Evolutionary conservation across 1,140 invertebrate species (phyloP), one percentile per base, ranked within the genome.

Genomic region (Trypoxylus dichotomus): DNA sequence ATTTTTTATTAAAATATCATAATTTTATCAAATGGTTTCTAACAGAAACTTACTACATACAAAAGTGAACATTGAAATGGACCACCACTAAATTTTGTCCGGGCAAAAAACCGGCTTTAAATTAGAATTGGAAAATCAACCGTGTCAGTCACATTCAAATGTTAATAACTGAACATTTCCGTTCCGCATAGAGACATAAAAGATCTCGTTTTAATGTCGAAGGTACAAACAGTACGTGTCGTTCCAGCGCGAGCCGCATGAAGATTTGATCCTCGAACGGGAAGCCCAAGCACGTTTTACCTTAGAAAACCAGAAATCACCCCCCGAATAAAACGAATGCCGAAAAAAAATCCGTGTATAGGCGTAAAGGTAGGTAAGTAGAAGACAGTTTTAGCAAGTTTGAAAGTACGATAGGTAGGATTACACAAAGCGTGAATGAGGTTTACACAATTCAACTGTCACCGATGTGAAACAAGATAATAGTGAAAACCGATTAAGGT

Each of bases 161-260:
- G 47, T 19, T 54, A 54, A 54, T 54, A 54, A 54, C 47, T 5
- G 6, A 54, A 54, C 47, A 19, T 5, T 54, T 54, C 47, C 47
- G 15, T 54, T 54, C 47, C 47, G 6, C 15, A 54, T 54, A n/a
- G 15, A 19, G 47, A 54, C 47, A 54, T 54, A 54, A 54, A 54
- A 15, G 47, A 54, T 54, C 47, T 43, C 42, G 42, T 43, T 43
- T 43, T 43, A 43, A 43, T 43, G 47, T 54, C 47, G 47, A 54
- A 54, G 47, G 47, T 54, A 54, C 19, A 54, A 54, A 54, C 47
- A 54, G 47, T 54, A 54, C 47, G 47, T 54, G 47, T 54, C 47
- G 47, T 54, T 54, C 47, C 47, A n/a, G 47, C 19, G 19, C 19
- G 15, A 54, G 15, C 47, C 47, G 47, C 7, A 37, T 19, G 47